These are phyloP conservation scores for Lucifuga dentata DNA, from an alignment of 2,113 vertebrate genomes.

Conservation along the genomic window DNA sequence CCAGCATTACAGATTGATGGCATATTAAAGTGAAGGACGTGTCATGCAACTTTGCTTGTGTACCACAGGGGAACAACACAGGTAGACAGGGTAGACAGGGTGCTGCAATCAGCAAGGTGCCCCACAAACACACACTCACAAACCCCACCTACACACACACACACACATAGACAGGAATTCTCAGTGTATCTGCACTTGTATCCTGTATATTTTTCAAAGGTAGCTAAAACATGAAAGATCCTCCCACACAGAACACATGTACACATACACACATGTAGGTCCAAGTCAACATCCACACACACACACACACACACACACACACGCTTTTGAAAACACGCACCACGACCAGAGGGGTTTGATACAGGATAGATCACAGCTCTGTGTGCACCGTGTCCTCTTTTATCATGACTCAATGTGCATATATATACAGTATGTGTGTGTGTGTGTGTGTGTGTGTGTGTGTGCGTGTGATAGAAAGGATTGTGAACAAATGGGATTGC, in stretches of 20 bases:
- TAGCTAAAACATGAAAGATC: conserved; percentile 18
- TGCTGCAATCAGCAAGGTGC: conserved; percentile 57
- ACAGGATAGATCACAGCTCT: conserved; percentile 34
- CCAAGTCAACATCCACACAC: conserved; percentile 27
- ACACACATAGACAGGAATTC: conserved; percentile 20
- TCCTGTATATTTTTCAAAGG: conserved; percentile 24
- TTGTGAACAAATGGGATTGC: background rate
- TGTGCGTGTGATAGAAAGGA: background rate
- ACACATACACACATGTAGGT: conserved; percentile 2
- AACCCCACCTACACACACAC: conserved; percentile 6
- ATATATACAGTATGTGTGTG: background rate
- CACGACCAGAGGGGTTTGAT: conserved; percentile 5
- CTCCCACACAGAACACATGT: conserved; percentile 13
- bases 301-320: too few relatives aligned
- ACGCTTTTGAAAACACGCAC: conserved; percentile 20
- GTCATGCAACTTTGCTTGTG: conserved; percentile 66
- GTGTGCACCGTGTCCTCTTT: conserved; percentile 25
- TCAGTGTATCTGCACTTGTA: conserved; percentile 10
- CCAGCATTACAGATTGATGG: conserved; percentile 67
- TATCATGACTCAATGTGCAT: too few relatives aligned
- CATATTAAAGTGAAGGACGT: conserved; percentile 74
- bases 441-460: conserved; percentile 4
- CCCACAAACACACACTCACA: conserved; percentile 19
- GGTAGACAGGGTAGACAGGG: conserved; percentile 49
- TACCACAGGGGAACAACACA: conserved; percentile 40